phyloP scores from a whole-genome alignment of 2,888 invertebrate species.

The Chaetoderma sp. region DNA sequence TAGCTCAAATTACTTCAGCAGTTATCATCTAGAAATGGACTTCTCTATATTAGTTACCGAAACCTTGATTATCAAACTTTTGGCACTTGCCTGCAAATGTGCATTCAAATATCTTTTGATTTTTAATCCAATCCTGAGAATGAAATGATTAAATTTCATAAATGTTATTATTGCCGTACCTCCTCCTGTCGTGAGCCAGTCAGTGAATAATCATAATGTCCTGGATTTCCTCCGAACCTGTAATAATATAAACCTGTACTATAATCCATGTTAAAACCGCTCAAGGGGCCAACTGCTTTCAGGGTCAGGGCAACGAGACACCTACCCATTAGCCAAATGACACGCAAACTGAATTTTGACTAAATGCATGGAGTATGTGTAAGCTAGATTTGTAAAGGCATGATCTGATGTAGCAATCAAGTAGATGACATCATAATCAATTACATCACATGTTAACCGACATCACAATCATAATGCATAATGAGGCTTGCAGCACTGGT shows the following conservation, averaged over 20 bases:
- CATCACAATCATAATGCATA: too few species aligned
- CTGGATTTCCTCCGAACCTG: slow-evolving; percentile 60
- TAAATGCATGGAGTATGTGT: too few species aligned
- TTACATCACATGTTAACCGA: too few species aligned
- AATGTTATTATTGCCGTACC: slow-evolving; percentile 38
- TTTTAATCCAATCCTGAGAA: background rate
- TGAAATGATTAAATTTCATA: background rate
- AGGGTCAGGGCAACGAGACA: background rate
- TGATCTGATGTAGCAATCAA: too few species aligned
- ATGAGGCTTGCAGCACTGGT: too few species aligned
- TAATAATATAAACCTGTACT: slow-evolving; percentile 22
- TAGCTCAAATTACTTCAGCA: too few species aligned
- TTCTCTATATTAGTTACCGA: background rate
- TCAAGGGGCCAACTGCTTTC: background rate
- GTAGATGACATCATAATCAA: too few species aligned
- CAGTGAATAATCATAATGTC: slow-evolving; percentile 52
- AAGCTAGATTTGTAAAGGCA: too few species aligned
- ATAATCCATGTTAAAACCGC: too few species aligned
- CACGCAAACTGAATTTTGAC: too few species aligned
- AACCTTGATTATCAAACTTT: background rate
- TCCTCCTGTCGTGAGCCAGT: slow-evolving; percentile 56
- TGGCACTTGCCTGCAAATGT: background rate
- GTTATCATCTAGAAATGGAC: background rate
- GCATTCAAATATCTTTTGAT: background rate
- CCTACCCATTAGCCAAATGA: too few species aligned